Evolutionary conservation across 2,888 invertebrate genomes (phyloP).

Genomic region (Xestia sexstrigata): DNA sequence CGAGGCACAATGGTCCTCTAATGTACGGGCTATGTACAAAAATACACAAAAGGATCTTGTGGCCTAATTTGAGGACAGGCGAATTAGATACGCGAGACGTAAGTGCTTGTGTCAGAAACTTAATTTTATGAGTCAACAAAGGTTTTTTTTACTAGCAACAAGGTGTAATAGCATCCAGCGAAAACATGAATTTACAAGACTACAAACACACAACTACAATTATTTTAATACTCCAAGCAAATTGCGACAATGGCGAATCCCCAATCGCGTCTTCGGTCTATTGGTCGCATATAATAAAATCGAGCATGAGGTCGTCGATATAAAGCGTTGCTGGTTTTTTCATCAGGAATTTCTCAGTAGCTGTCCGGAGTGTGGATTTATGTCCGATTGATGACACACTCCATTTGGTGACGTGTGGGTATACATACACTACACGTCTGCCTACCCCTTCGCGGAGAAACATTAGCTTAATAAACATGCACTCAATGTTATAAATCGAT

Average conservation of each 20-base stretch:
- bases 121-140: constrained; percentile 7
- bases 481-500: too few species aligned
- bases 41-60: constrained; percentile 62
- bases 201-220: neutral
- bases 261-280: neutral
- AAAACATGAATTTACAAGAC: neutral
- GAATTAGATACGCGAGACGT: constrained; percentile 58
- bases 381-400: neutral
- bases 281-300: neutral
- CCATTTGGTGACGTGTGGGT: neutral
- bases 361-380: neutral
- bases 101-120: constrained; percentile 25
- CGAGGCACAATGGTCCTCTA: constrained; percentile 76
- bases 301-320: neutral
- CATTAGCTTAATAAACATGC: neutral
- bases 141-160: neutral
- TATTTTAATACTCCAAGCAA: neutral
- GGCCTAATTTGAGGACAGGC: constrained; percentile 64
- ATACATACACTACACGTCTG: neutral
- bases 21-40: constrained; percentile 67
- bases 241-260: neutral
- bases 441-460: neutral
- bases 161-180: too few species aligned
- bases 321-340: neutral
- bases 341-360: neutral